These are phyloP conservation scores for Hippasteria phrygiana DNA, from an alignment of 53 echinoderm and acorn worm species.

Conservation along the genomic window DNA sequence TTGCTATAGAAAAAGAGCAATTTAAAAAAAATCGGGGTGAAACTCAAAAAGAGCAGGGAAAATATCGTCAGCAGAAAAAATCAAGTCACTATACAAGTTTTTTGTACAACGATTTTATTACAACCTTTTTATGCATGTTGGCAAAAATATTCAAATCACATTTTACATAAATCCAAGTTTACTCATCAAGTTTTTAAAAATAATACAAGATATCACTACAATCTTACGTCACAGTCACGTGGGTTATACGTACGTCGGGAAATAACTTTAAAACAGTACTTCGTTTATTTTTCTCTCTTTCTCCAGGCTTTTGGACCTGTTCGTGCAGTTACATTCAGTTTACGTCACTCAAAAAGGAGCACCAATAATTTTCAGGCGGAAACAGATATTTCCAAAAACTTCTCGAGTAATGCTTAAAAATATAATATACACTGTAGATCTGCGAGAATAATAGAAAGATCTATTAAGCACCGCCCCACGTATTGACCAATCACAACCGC, in stretches of 20 bases:
- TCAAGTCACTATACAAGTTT: background rate
- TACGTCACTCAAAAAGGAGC: no score
- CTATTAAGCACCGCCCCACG: no score
- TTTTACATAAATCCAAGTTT: background rate
- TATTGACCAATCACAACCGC: no score
- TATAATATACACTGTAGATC: no score
- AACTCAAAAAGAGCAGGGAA: background rate
- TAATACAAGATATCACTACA: constrained; percentile 16
- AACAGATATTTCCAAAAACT: no score
- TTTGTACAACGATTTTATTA: constrained; percentile 55
- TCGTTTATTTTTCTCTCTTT: background rate
- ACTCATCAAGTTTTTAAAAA: background rate
- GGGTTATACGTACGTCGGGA: constrained; percentile 31
- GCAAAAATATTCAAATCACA: constrained; percentile 53
- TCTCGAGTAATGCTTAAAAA: no score
- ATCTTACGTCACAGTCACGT: constrained; percentile 50
- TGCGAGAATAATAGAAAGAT: no score
- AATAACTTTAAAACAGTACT: background rate
- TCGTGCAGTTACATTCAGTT: no score
- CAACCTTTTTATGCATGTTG: constrained; percentile 37
- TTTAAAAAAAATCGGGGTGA: no score
- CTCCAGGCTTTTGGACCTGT: background rate
- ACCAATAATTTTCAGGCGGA: no score
- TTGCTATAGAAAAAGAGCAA: no score
- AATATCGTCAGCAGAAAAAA: no score